These are phyloP conservation scores for Chelonus insularis DNA, from an alignment of 1,140 invertebrate genomes.

Conservation along the genomic window DNA sequence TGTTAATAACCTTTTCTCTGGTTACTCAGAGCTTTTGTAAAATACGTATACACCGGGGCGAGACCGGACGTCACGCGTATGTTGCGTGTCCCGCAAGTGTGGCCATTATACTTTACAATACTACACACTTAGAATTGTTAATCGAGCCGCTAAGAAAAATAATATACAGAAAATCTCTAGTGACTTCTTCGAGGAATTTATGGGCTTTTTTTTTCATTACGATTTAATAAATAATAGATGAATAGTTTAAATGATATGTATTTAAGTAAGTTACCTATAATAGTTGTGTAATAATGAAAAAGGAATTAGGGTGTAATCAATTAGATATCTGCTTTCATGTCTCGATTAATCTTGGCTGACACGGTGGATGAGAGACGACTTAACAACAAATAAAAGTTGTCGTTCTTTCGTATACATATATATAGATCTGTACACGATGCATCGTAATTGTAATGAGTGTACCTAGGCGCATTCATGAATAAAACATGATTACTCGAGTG, in stretches of 20 bases:
- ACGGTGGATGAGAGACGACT: too few species aligned
- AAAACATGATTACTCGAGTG: slow-evolving; percentile 33
- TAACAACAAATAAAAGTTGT: too few species aligned
- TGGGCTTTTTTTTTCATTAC: too few species aligned
- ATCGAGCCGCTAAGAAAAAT: slow-evolving; percentile 19
- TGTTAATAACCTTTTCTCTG: slow-evolving; percentile 16
- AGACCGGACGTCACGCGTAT: slow-evolving; percentile 47
- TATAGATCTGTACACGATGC: neutral
- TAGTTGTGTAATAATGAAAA: too few species aligned
- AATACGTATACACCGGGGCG: slow-evolving; percentile 28
- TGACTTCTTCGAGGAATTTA: neutral
- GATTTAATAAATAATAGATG: too few species aligned
- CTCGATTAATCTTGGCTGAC: too few species aligned
- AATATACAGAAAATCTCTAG: neutral
- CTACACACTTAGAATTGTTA: slow-evolving; percentile 40
- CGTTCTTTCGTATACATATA: slow-evolving; percentile 6
- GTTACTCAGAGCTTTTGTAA: slow-evolving; percentile 9
- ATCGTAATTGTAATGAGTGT: slow-evolving; percentile 15
- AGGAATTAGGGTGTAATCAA: too few species aligned
- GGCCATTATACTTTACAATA: slow-evolving; percentile 24
- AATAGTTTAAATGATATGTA: too few species aligned
- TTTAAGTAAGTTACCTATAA: too few species aligned
- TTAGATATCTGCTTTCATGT: too few species aligned
- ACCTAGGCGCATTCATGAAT: slow-evolving; percentile 32
- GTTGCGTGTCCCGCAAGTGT: slow-evolving; percentile 38